Conservation (phyloP, 2,113 vertebrate species). For the Salvelinus sp. region DNA sequence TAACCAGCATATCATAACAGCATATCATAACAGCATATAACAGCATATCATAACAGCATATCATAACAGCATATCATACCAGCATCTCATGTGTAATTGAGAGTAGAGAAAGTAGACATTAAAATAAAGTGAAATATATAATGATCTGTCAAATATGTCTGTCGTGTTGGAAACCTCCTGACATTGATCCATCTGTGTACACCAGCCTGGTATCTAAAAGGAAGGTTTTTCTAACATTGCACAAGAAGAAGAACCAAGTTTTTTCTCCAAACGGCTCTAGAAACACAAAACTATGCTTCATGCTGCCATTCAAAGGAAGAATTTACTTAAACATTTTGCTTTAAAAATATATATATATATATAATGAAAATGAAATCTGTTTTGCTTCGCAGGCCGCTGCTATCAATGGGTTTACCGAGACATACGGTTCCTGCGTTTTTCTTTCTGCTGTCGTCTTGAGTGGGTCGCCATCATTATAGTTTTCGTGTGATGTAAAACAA, state of each 20-base stretch:
- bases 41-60: no score
- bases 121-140: constrained; percentile 17
- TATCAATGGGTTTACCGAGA: constrained; percentile 32
- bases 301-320: constrained; percentile 64
- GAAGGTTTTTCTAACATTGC: no score
- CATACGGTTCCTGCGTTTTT: constrained; percentile 52
- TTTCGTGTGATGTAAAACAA: constrained; percentile 65
- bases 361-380: constrained; percentile 60
- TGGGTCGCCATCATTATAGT: constrained; percentile 69
- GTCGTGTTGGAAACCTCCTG: no score
- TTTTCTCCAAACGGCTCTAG: constrained; percentile 55
- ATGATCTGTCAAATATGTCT: no score
- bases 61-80: no score
- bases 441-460: constrained; percentile 57
- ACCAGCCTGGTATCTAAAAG: no score
- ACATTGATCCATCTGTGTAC: background rate
- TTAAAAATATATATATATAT: background rate
- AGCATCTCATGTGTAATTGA: constrained; percentile 25
- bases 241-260: constrained; percentile 17
- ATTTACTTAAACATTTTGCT: constrained; percentile 50
- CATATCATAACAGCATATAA: no score
- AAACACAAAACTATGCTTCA: constrained; percentile 38
- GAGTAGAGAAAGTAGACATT: constrained; percentile 26
- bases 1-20: no score
- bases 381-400: constrained; percentile 32